Evolutionary conservation across 2,113 vertebrate genomes (phyloP), one percentile per base, ranked within the genome.

Genomic region (Ammodytes marinus): DNA sequence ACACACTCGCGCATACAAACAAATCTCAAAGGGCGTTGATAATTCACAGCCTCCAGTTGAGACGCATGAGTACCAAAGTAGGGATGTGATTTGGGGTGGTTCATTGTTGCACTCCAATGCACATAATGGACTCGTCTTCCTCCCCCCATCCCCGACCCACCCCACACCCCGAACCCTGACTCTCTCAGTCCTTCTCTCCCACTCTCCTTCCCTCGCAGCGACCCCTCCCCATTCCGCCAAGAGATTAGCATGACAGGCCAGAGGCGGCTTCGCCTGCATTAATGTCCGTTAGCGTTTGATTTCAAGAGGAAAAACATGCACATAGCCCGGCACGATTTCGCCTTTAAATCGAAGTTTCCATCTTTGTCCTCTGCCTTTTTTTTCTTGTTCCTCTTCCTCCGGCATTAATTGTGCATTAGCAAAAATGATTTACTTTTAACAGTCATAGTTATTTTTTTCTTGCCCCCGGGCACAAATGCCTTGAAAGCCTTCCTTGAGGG

Each of bases 341-440:
- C 95, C 95, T 98, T 94, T 96, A 96, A 97, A 97, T 95, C 94
- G 91, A 97, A 97, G 94, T 97, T 99, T 96, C 96, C 96, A 96
- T 95, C 95, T 96, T 95, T 95, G 96, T 89, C 95, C 94, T 96
- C 94, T 80, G 86, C 94, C 95, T 77, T 90, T 86, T 92, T 95
- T 92, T 96, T 86, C 86, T 89, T 91, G 84, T 94, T 96, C 96
- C 97, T 97, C 96, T 94, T 91, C 87, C 96, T 94, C 91, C 87
- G 72, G 96, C 97, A 99, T 99, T 99, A 99, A 98, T 97, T 98
- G 97, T 99, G 97, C 97, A 99, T 99, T 99, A 99, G 97, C 97
- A 99, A 99, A 99, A 99, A 98, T 99, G 96, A 99, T 99, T 98
- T 98, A 99, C 97, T 99, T 99, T 99, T 99, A 99, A 98, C 97